Conservation (phyloP, 2,797 vertebrate genomes). For the Rousettus madagascariensis region DNA sequence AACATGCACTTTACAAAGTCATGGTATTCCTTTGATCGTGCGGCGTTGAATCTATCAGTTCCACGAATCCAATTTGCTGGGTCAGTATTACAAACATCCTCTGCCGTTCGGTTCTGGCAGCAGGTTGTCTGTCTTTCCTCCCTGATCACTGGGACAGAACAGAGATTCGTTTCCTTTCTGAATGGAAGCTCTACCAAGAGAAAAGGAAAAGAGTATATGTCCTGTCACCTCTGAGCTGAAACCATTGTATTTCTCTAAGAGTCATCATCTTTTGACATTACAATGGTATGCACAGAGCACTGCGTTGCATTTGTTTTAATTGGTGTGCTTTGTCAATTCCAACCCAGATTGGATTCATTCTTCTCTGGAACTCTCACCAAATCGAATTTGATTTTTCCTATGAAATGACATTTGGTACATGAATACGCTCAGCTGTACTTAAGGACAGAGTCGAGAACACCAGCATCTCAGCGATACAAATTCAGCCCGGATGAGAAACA, state of each 20-base stretch:
- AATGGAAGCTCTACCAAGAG: conserved; percentile 82
- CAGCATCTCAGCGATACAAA: conserved; percentile 35
- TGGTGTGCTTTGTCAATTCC: conserved; percentile 78
- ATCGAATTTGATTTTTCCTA: conserved; percentile 82
- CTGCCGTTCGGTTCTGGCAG: conserved; percentile 47
- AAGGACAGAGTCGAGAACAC: conserved; percentile 81
- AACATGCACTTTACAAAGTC: background rate
- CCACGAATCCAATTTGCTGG: conserved; percentile 34
- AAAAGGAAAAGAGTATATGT: conserved; percentile 79
- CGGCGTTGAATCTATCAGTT: conserved; percentile 28
- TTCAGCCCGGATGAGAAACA: conserved; percentile 57
- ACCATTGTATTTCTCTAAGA: conserved; percentile 81
- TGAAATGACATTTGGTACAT: conserved; percentile 81
- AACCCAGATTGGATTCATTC: conserved; percentile 81
- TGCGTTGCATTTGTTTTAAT: conserved; percentile 79
- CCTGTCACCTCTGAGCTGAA: conserved; percentile 83
- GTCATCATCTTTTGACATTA: conserved; percentile 83
- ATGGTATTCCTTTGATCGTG: background rate
- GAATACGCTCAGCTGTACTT: conserved; percentile 16
- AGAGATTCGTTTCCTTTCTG: conserved; percentile 81
- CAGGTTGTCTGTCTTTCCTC: conserved; percentile 47
- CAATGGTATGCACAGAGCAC: conserved; percentile 74
- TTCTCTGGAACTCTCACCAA: conserved; percentile 81
- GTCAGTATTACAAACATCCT: conserved; percentile 49
- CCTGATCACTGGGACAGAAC: conserved; percentile 74